Evolutionary conservation across 2,888 invertebrate species (phyloP).

Genomic region (Elysia crispata): DNA sequence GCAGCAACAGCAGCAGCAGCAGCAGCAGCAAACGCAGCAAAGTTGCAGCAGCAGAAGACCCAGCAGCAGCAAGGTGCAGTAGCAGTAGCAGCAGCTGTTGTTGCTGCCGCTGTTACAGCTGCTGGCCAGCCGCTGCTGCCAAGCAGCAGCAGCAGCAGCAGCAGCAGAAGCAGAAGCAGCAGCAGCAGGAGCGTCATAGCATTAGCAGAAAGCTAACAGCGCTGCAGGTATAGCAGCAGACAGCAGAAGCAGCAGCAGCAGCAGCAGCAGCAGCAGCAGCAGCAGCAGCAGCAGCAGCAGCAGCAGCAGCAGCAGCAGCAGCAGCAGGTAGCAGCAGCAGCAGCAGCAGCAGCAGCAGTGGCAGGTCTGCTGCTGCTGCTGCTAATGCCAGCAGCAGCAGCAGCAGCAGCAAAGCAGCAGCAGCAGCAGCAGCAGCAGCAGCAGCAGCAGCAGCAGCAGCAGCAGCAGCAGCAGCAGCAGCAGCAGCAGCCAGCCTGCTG

Average conservation of each 20-base stretch:
- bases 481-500: background rate
- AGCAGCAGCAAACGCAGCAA: no score
- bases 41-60: background rate
- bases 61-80: background rate
- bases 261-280: background rate
- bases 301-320: background rate
- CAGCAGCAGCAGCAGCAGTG: no score
- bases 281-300: background rate
- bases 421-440: slow-evolving; percentile 9
- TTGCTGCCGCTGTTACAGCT: background rate
- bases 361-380: no score
- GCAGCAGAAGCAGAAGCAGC: no score
- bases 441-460: background rate
- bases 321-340: background rate
- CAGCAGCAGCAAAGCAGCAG: no score
- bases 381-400: no score
- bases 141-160: no score
- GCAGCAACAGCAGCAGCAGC: background rate
- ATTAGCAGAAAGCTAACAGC: no score
- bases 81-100: background rate
- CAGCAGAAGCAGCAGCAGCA: no score
- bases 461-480: background rate
- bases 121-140: no score
- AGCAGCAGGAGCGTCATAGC: no score
- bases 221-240: no score